Evolutionary conservation across 2,113 vertebrate species (phyloP), one percentile per base, ranked within the genome.

Genomic region (Cyanocitta stelleri): DNA sequence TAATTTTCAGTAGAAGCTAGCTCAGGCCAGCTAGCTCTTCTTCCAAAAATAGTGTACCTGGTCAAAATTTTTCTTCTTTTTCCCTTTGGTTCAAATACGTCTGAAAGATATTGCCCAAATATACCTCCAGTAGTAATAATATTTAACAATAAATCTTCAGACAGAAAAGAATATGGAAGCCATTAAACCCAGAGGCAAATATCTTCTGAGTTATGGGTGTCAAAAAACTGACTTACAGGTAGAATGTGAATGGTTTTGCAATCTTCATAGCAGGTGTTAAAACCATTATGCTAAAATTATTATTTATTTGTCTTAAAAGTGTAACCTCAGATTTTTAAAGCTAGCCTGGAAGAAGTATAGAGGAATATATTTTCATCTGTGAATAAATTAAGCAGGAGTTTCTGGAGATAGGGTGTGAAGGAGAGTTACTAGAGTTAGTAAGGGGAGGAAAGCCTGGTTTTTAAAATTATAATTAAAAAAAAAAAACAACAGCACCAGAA

Each of bases 251-350:
- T 93, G 92, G 71, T 90, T 97, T 96, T 94, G 90, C 83, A 95
- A 72, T 92, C 52, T 96, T 85, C 46, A 8, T 62, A 68, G 83
- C 93, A 96, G 80, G 92, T 96, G 90, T 96, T 87, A 85, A 81
- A 88, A 44, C 23, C 35, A 87, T 75, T 77, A 76, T 79, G 80
- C 83, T 92, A 90, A 94, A 95, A 90, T 89, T 78, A 77, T 90
- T 96, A 95, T 94, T 94, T 95, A 92, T 95, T 97, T 95, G 16
- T 59, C 64, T 92, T 80, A 71, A 90, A 95, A 94, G n/a, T 67
- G 7, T 74, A 96, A 87, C 73, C 33, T 82, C 64, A 73, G 49
- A 51, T 91, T 94, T 91, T 87, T 30, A 96, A 94, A 96, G 48
- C 59, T 84, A 33, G 61, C 39, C 55, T 94, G 82, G 67, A 95